A percentile compares a stretch with the other conserved stretches of the same genome.
phyloP scores from a whole-genome alignment of 2,888 invertebrate genomes.

The Cryptophagus acutangulus region DNA sequence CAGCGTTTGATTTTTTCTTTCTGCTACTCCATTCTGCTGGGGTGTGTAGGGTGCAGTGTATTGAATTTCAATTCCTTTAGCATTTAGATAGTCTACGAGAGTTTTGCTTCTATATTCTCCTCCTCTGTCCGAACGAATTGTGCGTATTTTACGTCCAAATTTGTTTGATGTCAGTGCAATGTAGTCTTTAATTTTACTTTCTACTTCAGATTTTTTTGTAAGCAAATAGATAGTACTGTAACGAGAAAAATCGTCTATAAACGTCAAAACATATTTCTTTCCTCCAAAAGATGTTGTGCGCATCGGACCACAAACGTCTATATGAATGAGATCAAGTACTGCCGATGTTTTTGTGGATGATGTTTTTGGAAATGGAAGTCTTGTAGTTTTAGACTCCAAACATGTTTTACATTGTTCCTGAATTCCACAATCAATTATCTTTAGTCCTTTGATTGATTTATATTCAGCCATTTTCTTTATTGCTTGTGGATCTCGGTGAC shows the following conservation, averaged over 20 bases:
- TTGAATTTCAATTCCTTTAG: conserved; percentile 25
- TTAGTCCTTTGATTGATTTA: no score
- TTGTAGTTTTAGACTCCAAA: no score
- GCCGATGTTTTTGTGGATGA: no score
- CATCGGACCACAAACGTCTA: background rate
- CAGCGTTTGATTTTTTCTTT: background rate
- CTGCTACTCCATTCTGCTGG: background rate
- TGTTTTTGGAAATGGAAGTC: no score
- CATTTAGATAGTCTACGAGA: conserved; percentile 6
- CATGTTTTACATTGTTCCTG: no score
- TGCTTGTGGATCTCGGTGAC: no score
- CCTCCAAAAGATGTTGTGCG: background rate
- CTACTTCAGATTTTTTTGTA: background rate
- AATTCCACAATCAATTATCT: no score
- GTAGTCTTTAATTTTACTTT: background rate
- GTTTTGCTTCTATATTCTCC: conserved; percentile 27
- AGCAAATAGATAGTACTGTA: conserved; percentile 2
- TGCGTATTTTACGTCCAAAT: conserved; percentile 17
- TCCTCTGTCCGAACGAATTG: conserved; percentile 25
- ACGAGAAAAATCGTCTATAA: conserved; percentile 34
- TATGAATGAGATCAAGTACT: background rate
- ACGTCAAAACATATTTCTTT: conserved; percentile 20
- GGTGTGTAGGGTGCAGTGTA: background rate
- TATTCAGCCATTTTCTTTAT: no score
- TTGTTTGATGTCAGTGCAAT: conserved; percentile 13